Base-by-base conservation (phyloP, 2,113 vertebrate species). In the Serilophus lunatus region DNA sequence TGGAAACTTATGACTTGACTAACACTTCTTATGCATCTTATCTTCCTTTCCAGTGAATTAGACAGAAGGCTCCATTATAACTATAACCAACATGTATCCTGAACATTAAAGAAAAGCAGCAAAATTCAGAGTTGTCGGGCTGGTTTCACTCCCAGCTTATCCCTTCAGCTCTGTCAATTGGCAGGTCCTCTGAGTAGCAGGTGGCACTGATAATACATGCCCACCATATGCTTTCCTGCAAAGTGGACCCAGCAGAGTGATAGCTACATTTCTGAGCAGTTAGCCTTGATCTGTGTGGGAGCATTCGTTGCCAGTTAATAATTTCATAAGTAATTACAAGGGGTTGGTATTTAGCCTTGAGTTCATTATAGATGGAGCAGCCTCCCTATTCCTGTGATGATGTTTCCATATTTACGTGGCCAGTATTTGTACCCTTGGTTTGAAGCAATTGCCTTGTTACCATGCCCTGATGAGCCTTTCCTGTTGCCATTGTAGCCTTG, bases 271-370 rank as follows among this genome's bases (percentile, higher is more conserved):
- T 78, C 60, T 76, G 40, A 84, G 51, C 33, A 24, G 44, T 81
- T 88, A 69, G 68, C 82, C 95, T 96, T 81, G 88, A 81, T 79
- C 82, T 61, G 38, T 74, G 54, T 50, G 49, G n/a, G n/a, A n/a
- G 61, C 31, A 38, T 72, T 35, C 26, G 44, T 44, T 84, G 68
- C 70, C 56, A 50, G 50, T 63, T 87, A 59, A 63, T 59, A 75
- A 82, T 87, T 82, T 59, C 26, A 12, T 53, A 84, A 76, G 36
- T 72, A 96, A 94, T 91, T 86, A 79, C 53, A 60, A 86, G 44
- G 6, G n/a, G 42, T 49, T 84, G 44, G 57, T 72, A 87, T 89
- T 92, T 88, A 94, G 86, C 91, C 88, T 93, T 95, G 86, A 92
- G 66, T 77, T 72, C 31, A 17, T 85, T 92, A 74, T 9, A 60